Evolutionary conservation across 2,888 invertebrate genomes (phyloP).

Genomic region (Hydroisotoma schaefferi): DNA sequence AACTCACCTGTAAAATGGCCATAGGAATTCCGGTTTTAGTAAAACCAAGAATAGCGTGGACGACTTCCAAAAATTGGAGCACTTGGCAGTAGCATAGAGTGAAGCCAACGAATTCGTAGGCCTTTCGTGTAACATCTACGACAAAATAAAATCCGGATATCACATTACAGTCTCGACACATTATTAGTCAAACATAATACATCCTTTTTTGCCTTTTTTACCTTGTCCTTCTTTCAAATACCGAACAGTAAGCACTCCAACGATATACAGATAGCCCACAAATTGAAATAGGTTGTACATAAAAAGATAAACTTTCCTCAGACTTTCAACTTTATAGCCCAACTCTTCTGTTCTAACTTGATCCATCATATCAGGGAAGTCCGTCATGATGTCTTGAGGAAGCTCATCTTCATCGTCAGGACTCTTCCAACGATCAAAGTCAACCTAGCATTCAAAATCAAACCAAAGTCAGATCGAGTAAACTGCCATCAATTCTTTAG

Average conservation of each 20-base stretch:
- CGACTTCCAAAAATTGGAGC: conserved; percentile 77
- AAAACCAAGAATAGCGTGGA: conserved; percentile 85
- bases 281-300: conserved; percentile 88
- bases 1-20: conserved; percentile 66
- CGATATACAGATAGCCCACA: conserved; percentile 74
- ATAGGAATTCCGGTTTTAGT: conserved; percentile 71
- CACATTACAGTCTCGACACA: background rate
- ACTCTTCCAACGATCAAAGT: conserved; percentile 85
- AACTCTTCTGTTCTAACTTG: conserved; percentile 50
- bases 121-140: conserved; percentile 62
- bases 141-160: background rate
- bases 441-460: conserved; percentile 58
- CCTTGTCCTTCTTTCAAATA: conserved; percentile 70
- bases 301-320: conserved; percentile 77
- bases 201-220: conserved; percentile 47
- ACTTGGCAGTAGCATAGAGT: conserved; percentile 77
- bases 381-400: conserved; percentile 67
- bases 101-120: conserved; percentile 70
- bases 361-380: conserved; percentile 66
- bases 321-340: conserved; percentile 57
- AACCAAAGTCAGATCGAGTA: background rate
- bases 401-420: conserved; percentile 68
- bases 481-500: background rate
- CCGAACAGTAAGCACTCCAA: conserved; percentile 68
- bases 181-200: conserved; percentile 37